phyloP scores from a whole-genome alignment of 2,113 vertebrate genomes.

The Physeter macrocephalus region DNA sequence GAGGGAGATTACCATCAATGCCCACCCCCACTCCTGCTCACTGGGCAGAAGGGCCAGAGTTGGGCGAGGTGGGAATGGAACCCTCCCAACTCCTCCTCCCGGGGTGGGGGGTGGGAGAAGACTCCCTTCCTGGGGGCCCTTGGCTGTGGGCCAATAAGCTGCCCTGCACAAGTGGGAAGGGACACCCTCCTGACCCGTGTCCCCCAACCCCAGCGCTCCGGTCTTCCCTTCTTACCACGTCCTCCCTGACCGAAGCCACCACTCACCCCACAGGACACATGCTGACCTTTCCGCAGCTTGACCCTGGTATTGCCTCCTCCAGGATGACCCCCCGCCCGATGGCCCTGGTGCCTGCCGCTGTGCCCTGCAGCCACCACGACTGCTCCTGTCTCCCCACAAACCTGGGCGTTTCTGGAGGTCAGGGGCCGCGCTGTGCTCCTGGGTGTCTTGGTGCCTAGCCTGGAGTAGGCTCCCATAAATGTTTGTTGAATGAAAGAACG shows the following conservation, averaged over 20 bases:
- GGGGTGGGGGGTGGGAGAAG: not conserved
- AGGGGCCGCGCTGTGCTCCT: not conserved
- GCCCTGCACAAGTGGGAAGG: not conserved
- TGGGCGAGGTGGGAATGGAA: not conserved
- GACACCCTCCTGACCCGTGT: not conserved
- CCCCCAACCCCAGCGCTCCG: fast-evolving
- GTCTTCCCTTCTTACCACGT: not conserved
- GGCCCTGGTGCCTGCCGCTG: not conserved
- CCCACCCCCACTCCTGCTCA: not conserved
- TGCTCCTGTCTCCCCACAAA: not conserved
- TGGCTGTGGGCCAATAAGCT: not conserved
- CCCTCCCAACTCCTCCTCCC: not conserved
- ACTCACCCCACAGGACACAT: not conserved
- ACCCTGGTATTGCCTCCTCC: not conserved
- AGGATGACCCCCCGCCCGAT: fast-evolving
- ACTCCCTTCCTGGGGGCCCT: not conserved
- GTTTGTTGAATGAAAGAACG: not conserved
- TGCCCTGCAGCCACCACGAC: not conserved
- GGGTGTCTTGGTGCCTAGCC: not conserved
- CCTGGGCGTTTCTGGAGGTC: not conserved
- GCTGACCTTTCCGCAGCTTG: not conserved
- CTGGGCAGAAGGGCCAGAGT: not conserved
- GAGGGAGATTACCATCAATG: not conserved
- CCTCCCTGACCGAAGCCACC: not conserved
- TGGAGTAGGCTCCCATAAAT: not conserved